Base-by-base conservation (phyloP, 2,888 invertebrate genomes). In the Melipona beecheii region DNA sequence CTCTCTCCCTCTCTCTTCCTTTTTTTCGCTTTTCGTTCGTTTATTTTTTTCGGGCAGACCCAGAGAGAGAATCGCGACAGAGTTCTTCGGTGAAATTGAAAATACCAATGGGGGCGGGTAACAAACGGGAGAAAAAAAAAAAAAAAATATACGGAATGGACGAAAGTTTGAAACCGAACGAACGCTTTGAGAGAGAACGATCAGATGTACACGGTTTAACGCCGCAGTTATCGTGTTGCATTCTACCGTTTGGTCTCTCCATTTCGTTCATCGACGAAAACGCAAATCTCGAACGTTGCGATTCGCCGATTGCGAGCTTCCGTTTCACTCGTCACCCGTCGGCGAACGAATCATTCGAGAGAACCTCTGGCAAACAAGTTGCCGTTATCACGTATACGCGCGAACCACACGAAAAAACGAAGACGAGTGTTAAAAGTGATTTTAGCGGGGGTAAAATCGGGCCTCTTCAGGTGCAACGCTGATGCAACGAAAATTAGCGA, bases 181-280 rank as follows among this genome's bases (percentile, higher is more conserved):
- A 21, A 13, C 62, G 62, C 62, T 64, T 64, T 64, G 56, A 64
- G 62, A 1, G 36, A 36, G 36, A 56, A 64, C 62, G 62, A 19
- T 62, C 27, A 31, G 24, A 19, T 19, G 52, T 21, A 3, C 52
- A 21, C 43, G 21, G 56, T 56, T 80, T 60, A 76, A 65, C 60
- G 71, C 65, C 27, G 24, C 76, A 17, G 71, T 71, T 76, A 66
- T 73, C 66, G 73, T 27, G 56, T 52, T 24, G 74, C 65, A 43
- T 72, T 72, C 77, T 43, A 72, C 66, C 52, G 64, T 60, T 60
- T 27, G 19, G 24, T 60, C 17, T 27, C 19, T 4, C 60, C 19
- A 19, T 24, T 58, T 70, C 76, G 24, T 19, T 31, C 17, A 71
- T 76, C 65, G 71, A 76, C 71, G 21, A 17, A 24, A 50, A 17